A percentile compares a stretch with the other conserved stretches of the same genome.
phyloP scores from a whole-genome alignment of 2,888 invertebrate genomes.

The Argyresthia albistria region DNA sequence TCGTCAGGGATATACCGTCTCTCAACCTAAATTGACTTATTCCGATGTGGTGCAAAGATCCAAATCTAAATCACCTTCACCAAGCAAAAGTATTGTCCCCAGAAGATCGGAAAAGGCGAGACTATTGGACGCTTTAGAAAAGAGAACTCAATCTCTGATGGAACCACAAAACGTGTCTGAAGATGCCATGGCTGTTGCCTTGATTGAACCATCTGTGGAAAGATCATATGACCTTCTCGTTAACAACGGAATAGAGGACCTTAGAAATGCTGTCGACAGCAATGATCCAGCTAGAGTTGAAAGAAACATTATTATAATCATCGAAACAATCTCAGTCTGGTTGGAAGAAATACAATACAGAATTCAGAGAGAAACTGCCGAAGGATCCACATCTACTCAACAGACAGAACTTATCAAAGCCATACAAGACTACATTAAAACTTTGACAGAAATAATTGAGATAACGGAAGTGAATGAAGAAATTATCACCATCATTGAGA shows the following conservation, averaged over 20 bases:
- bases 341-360: slow-evolving; percentile 88
- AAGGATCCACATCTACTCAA: slow-evolving; percentile 28
- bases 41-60: slow-evolving; percentile 65
- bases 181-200: slow-evolving; percentile 40
- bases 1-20: slow-evolving; percentile 19
- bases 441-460: slow-evolving; percentile 77
- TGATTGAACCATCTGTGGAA: slow-evolving; percentile 53
- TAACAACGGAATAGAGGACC: slow-evolving; percentile 69
- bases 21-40: slow-evolving; percentile 40
- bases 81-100: slow-evolving; percentile 34
- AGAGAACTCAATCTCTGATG: slow-evolving; percentile 40
- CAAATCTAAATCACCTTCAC: slow-evolving; percentile 64
- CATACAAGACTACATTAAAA: slow-evolving; percentile 70
- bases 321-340: slow-evolving; percentile 88
- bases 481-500: slow-evolving; percentile 74
- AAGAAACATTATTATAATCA: slow-evolving; percentile 79
- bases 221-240: slow-evolving; percentile 67
- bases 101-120: slow-evolving; percentile 44
- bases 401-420: slow-evolving; percentile 39
- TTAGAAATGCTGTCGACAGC: slow-evolving; percentile 72
- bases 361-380: slow-evolving; percentile 63
- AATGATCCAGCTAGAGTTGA: slow-evolving; percentile 75
- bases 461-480: slow-evolving; percentile 77
- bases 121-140: slow-evolving; percentile 47
- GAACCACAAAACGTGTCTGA: slow-evolving; percentile 31